Base-by-base conservation (phyloP, 1,140 invertebrate species). In the Mizuhopecten yessoensis region DNA sequence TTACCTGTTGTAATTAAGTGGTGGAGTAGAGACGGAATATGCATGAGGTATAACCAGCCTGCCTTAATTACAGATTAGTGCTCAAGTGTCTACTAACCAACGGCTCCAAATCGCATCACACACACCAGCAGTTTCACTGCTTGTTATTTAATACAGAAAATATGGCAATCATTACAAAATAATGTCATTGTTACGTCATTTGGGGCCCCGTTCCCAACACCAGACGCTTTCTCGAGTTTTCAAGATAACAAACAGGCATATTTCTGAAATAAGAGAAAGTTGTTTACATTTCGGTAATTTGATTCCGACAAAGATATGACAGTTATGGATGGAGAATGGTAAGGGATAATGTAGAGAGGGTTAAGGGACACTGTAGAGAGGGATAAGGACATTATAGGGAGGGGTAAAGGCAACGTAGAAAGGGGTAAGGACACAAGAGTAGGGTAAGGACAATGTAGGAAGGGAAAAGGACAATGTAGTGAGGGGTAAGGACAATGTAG, bases 1-100 rank as follows among this genome's bases (percentile, higher is more conserved):
- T 75, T 75, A 75, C 57, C 57, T 75, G 57, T 75, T n/a, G 57
- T 75, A 75, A 75, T 75, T 75, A 75, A 75, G 57, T 75, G 57
- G 57, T 75, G 57, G 57, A 5, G n/a, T n/a, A 29, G 9, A 75
- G 23, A 75, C 1, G 57, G 23, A 75, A 75, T 75, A 75, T 75
- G 57, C 57, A 75, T 75, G 3, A 75, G n/a, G 11, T 75, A 75
- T 2, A 75, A 75, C 23, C 57, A 75, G 57, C 17, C 9, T 75
- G 57, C 5, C 29, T 75, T 75, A 29, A 75, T 75, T 29, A 75
- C 11, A 75, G 57, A n/a, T 75, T n/a, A 29, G 57, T 75, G n/a
- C 23, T 75, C 57, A 10, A 45, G 17, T 45, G 57, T 75, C 57
- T 9, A 29, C 57, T 75, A 29, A 75, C 57, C 57, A 75, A 75